phyloP scores from a whole-genome alignment of 1,140 invertebrate species.

The Acromyrmex heyeri region DNA sequence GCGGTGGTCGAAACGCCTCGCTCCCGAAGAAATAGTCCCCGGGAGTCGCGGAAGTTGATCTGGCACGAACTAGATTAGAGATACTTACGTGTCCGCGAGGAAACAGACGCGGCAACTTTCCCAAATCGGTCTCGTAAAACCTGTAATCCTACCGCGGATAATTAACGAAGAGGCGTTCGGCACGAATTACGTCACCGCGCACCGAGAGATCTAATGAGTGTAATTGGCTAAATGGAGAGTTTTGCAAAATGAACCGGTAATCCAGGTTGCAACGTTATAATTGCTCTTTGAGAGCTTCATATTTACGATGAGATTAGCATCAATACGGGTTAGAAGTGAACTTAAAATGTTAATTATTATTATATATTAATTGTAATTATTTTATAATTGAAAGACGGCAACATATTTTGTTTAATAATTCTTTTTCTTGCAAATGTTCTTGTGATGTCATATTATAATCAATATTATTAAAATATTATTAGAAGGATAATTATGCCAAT shows the following conservation, averaged over 20 bases:
- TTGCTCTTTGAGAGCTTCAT: background rate
- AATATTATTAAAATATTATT: background rate
- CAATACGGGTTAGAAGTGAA: background rate
- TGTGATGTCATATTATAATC: background rate
- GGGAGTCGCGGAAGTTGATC: conserved; percentile 46
- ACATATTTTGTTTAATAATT: background rate
- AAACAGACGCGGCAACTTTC: conserved; percentile 60
- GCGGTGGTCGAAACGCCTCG: background rate
- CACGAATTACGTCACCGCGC: conserved; percentile 31
- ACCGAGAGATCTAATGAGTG: conserved; percentile 35
- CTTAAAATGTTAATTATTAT: conserved; percentile 10
- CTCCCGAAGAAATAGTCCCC: conserved; percentile 8
- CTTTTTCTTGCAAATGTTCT: background rate
- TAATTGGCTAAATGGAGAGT: conserved; percentile 27
- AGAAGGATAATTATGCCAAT: background rate
- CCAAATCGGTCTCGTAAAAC: conserved; percentile 57
- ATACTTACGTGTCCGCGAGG: conserved; percentile 57
- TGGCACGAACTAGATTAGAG: conserved; percentile 46
- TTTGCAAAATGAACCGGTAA: conserved; percentile 33
- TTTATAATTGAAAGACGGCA: background rate
- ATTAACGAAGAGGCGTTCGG: conserved; percentile 42
- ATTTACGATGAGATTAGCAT: conserved; percentile 16
- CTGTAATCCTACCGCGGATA: conserved; percentile 43
- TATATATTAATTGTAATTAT: conserved; percentile 28
- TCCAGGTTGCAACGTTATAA: conserved; percentile 6